phyloP scores from a whole-genome alignment of 2,113 vertebrate species.

The Nematolebias whitei region DNA sequence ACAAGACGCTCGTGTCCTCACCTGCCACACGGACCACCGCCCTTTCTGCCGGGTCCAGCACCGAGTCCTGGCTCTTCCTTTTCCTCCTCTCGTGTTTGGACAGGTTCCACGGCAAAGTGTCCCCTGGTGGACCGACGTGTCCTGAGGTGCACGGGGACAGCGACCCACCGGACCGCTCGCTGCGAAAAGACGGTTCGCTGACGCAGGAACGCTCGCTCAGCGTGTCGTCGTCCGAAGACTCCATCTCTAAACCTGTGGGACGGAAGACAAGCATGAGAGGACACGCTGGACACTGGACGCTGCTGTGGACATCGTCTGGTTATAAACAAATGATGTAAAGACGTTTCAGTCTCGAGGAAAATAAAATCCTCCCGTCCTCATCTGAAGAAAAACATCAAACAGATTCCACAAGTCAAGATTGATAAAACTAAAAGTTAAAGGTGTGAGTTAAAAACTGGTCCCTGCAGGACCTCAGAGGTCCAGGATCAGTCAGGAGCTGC shows the following conservation, averaged over 20 bases:
- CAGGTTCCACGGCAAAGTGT: conserved; percentile 97
- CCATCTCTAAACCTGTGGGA: conserved; percentile 79
- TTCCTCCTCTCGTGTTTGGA: conserved; percentile 96
- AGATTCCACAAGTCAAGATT: too few species aligned
- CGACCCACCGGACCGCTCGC: conserved; percentile 92
- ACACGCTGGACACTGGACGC: too few species aligned
- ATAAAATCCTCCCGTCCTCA: too few species aligned
- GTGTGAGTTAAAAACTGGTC: not conserved
- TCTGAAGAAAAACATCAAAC: too few species aligned
- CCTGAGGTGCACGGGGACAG: conserved; percentile 89
- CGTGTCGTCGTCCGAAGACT: conserved; percentile 96
- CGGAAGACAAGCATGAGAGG: too few species aligned
- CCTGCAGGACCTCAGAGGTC: not conserved
- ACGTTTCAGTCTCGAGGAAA: too few species aligned
- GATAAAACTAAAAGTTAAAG: not conserved
- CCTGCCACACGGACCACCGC: conserved; percentile 96
- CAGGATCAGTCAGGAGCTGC: too few species aligned
- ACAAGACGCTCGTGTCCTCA: conserved; percentile 72
- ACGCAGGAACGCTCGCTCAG: conserved; percentile 92
- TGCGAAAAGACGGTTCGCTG: conserved; percentile 91
- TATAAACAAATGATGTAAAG: not conserved
- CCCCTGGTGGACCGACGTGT: conserved; percentile 86
- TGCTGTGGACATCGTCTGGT: too few species aligned
- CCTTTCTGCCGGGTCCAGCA: conserved; percentile 96
- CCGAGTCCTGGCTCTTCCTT: conserved; percentile 94